A percentile compares a stretch with the other conserved stretches of the same genome.
These are phyloP conservation scores for Flexamia atlantica DNA, from an alignment of 2,888 invertebrate species.

Conservation along the genomic window DNA sequence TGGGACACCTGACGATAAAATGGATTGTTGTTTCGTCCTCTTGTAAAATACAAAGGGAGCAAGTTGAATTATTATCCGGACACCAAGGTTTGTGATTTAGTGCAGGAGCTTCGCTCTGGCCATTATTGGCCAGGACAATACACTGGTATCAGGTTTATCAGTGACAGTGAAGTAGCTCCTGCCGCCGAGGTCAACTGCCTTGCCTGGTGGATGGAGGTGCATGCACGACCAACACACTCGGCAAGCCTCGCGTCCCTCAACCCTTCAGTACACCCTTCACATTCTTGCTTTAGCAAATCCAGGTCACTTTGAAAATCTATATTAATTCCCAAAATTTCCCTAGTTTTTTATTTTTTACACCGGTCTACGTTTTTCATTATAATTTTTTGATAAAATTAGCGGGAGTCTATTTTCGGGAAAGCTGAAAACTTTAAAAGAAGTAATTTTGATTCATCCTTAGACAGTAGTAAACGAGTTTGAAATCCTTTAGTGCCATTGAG, in stretches of 20 bases:
- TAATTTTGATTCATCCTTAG: conserved; percentile 33
- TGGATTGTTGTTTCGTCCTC: conserved; percentile 16
- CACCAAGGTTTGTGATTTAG: conserved; percentile 35
- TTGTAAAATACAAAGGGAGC: conserved; percentile 29
- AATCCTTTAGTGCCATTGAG: too few relatives aligned
- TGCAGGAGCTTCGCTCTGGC: background rate
- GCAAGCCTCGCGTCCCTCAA: background rate
- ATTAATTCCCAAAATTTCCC: background rate
- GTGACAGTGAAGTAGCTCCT: conserved; percentile 19
- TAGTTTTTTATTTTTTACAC: background rate
- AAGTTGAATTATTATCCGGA: background rate
- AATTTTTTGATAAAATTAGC: conserved; percentile 34
- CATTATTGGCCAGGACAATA: background rate
- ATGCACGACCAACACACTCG: background rate
- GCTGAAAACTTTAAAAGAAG: background rate
- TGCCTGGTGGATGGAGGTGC: background rate
- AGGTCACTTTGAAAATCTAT: background rate
- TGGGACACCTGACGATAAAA: conserved; percentile 28
- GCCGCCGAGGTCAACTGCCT: background rate
- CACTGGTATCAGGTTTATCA: background rate
- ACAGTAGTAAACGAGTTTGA: background rate
- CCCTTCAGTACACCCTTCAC: background rate
- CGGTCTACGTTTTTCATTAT: background rate
- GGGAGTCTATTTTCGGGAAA: conserved; percentile 50
- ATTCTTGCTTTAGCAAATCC: background rate